These are phyloP conservation scores for Pteronotus mesoamericanus DNA, from an alignment of 2,797 vertebrate genomes.

Conservation along the genomic window DNA sequence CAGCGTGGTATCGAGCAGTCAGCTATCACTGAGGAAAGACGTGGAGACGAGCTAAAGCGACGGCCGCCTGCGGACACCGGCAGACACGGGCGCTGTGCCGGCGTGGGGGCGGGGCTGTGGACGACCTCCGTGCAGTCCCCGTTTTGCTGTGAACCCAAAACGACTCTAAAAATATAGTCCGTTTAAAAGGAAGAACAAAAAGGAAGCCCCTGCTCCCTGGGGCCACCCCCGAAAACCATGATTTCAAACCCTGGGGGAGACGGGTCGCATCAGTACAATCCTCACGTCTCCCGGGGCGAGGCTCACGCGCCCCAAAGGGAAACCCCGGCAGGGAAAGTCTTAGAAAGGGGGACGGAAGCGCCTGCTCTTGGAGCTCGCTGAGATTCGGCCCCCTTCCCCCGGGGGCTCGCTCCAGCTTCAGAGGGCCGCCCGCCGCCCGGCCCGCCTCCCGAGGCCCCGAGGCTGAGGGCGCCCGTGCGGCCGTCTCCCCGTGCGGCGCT, in stretches of 20 bases:
- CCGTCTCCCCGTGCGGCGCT: too few species aligned
- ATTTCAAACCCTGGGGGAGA: background rate
- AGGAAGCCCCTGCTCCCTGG: background rate
- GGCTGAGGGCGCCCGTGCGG: too few species aligned
- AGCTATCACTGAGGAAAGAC: background rate
- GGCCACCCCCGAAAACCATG: background rate
- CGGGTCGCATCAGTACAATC: background rate
- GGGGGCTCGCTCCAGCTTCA: background rate
- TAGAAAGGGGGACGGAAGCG: background rate
- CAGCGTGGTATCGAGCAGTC: background rate
- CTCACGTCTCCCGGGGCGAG: background rate
- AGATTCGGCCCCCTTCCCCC: background rate
- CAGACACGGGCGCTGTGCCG: too few species aligned
- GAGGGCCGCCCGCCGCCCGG: too few species aligned
- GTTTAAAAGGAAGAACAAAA: background rate
- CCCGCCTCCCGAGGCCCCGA: too few species aligned
- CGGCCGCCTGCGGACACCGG: background rate
- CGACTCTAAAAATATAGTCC: background rate
- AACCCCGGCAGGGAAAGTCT: background rate
- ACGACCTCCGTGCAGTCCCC: background rate
- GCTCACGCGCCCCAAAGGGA: background rate
- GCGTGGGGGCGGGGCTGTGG: too few species aligned
- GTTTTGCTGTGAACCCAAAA: background rate
- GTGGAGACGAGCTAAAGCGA: background rate
- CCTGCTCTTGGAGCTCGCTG: background rate